Evolutionary conservation across 2,113 vertebrate species (phyloP).

Genomic region (Phylloscopus trochilus): DNA sequence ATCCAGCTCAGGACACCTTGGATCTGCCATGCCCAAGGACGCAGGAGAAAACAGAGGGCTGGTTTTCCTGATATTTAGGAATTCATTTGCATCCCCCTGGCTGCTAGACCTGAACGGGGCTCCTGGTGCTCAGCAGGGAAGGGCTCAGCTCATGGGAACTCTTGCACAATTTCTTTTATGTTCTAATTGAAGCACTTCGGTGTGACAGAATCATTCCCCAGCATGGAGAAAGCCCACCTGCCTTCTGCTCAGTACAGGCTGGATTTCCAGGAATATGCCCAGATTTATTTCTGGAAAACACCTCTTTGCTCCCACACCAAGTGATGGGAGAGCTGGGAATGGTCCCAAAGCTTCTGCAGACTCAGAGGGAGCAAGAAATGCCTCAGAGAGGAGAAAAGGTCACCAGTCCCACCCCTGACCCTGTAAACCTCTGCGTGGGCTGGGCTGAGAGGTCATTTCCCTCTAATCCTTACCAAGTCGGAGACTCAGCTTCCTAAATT

Average conservation of each 20-base stretch:
- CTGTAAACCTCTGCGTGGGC: fast-evolving
- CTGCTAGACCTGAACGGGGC: background rate
- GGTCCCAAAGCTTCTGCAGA: background rate
- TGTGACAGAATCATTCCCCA: background rate
- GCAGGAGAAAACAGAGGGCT: background rate
- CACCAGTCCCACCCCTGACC: background rate
- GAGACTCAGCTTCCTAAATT: background rate
- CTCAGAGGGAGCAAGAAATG: background rate
- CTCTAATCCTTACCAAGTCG: background rate
- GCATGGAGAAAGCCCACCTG: background rate
- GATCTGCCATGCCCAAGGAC: background rate
- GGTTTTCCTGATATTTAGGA: background rate
- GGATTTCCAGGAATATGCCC: background rate
- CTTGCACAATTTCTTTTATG: background rate
- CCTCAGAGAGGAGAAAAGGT: background rate
- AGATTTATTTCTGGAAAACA: background rate
- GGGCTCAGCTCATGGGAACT: background rate
- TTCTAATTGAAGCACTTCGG: background rate
- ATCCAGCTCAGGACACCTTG: background rate
- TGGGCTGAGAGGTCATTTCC: background rate
- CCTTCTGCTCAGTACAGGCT: background rate
- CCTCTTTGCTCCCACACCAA: background rate
- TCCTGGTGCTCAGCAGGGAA: background rate
- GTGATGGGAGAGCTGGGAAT: fast-evolving
- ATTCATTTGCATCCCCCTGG: background rate